Evolutionary conservation across 2,797 vertebrate species (phyloP), one percentile per base, ranked within the genome.

Genomic region (Micromesistius poutassou): DNA sequence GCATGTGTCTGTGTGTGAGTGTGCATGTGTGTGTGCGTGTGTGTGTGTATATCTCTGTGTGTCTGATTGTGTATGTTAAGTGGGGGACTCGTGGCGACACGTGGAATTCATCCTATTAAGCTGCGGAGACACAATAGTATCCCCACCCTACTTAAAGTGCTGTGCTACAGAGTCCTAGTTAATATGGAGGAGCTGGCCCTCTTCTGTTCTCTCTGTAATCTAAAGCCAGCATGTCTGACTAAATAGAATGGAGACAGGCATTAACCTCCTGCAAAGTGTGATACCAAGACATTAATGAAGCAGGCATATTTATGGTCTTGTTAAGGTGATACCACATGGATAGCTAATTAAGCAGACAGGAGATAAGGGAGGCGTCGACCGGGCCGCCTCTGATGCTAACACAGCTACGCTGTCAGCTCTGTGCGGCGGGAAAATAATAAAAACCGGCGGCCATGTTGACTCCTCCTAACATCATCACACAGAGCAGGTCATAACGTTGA

Each of bases 271-370:
- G 87, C 84, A 79, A 76, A 74, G 78, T 83, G 81, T 76, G 87
- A 90, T 87, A 88, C 85, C 79, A 80, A 83, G 78, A 84, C 87
- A 77, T 77, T 89, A 87, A 88, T 79, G 80, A 87, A 84, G 80
- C 55, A 30, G 84, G 81, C 84, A 81, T 87, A 84, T 90, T 88
- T 89, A 84, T 84, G 25, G 78, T 81, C 46, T 81, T 85, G 84
- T 87, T 82, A 85, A 85, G 80, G 84, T 82, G 82, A 84, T 80
- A 79, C 72, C 74, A 78, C 86, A 74, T 74, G 74, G 83, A 77
- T 79, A 72, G 85, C 78, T 90, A 90, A 91, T 92, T 89, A 92
- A 87, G 79, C 76, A 42, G 72, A 70, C 76, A 36, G 25, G 46
- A 84, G 86, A 91, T 92, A 87, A 89, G 83, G 82, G 55, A 46